Evolutionary conservation across 2,888 invertebrate genomes (phyloP).

Genomic region (Tricholauxania praeusta): DNA sequence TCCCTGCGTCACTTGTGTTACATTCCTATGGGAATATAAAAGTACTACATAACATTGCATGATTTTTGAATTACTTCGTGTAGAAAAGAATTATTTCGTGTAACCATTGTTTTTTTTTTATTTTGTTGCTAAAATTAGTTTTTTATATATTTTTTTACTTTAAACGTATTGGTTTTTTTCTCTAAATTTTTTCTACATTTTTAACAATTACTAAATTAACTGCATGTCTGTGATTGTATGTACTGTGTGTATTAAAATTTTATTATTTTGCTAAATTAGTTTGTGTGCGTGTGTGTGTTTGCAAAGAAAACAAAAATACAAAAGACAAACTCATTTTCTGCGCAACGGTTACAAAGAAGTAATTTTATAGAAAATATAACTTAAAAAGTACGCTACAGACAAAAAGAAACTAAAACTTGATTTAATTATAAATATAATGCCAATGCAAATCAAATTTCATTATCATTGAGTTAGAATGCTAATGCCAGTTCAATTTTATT

Average conservation of each 20-base stretch:
- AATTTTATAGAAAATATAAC: too few species aligned
- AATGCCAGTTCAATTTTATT: too few species aligned
- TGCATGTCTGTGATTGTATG: conserved; percentile 4
- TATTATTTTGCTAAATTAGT: conserved; percentile 38
- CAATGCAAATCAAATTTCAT: too few species aligned
- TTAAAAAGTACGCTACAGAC: too few species aligned
- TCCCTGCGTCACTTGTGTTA: too few species aligned
- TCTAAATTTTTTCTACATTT: conserved; percentile 32
- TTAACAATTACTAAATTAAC: conserved; percentile 33
- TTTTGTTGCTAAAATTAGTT: neutral
- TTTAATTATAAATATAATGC: too few species aligned
- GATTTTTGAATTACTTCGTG: conserved; percentile 24
- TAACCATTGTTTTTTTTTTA: conserved; percentile 40
- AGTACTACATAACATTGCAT: neutral
- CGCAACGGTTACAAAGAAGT: neutral
- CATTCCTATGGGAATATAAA: too few species aligned
- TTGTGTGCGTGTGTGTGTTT: conserved; percentile 16
- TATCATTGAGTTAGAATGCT: too few species aligned
- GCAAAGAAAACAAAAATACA: conserved; percentile 22
- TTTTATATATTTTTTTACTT: conserved; percentile 2
- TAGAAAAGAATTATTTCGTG: conserved; percentile 4
- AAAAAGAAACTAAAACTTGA: too few species aligned
- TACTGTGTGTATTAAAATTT: conserved; percentile 6
- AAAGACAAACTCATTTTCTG: conserved; percentile 31
- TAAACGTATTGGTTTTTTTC: conserved; percentile 24